Evolutionary conservation across 2,888 invertebrate genomes (phyloP), one percentile per base, ranked within the genome.

Genomic region (Ischnura elegans): DNA sequence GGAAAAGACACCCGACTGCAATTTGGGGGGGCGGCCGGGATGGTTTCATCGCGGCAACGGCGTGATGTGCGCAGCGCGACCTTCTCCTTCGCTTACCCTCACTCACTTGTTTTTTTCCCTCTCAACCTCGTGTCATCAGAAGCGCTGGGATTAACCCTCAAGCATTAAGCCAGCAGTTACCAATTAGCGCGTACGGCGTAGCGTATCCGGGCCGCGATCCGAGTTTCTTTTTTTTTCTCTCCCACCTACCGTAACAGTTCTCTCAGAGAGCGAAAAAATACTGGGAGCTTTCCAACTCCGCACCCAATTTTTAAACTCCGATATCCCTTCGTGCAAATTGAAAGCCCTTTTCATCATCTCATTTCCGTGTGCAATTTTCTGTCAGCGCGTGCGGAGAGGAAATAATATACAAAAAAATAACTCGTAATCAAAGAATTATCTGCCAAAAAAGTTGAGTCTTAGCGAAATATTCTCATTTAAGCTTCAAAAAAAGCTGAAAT

Each of bases 1-100:
- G 76, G 36, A 36, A n/a, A n/a, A 76, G 76, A 36, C 29, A 36
- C 10, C 16, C 13, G 36, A 76, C 36, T 13, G 76, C 76, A 76
- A 76, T 76, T n/a, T 76, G 36, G 36, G 76, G 29, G 76, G 76
- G 36, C 16, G 36, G 76, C 10, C n/a, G 36, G 29, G 6, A 29
- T 76, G 76, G 76, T 76, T 76, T 76, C 10, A n/a, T n/a, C n/a
- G n/a, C n/a, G n/a, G 29, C 36, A 29, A 76, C 76, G 76, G 76
- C 36, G 16, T 29, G 76, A 76, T 16, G 76, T 29, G 5, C 76
- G 36, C n/a, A 61, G n/a, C 61, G n/a, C n/a, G 6, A n/a, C 61
- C 25, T n/a, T 61, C 4, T 61, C n/a, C 10, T 61, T 25, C 61
- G n/a, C 2, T n/a, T 61, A n/a, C n/a, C n/a, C 4, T n/a, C n/a